phyloP scores from a whole-genome alignment of 2,797 vertebrate genomes.

The Eremophila alpestris region DNA sequence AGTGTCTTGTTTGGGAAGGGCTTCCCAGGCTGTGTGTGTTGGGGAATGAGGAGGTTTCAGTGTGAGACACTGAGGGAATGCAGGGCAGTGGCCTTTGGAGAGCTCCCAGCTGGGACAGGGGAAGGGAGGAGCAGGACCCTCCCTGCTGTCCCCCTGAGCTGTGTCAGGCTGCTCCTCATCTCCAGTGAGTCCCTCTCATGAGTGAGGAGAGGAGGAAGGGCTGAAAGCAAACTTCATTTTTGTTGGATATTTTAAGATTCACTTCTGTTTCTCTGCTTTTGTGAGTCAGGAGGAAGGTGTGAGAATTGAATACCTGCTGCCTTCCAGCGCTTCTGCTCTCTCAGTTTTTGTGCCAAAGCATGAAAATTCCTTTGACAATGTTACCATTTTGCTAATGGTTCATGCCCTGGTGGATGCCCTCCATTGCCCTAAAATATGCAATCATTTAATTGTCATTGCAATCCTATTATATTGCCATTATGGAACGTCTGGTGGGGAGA shows the following conservation, averaged over 20 bases:
- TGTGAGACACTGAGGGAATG: background rate
- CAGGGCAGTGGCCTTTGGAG: background rate
- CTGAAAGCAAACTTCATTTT: fast-evolving
- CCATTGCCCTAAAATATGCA: constrained; percentile 74
- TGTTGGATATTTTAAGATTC: background rate
- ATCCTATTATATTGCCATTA: constrained; percentile 78
- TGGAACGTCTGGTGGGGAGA: constrained; percentile 68
- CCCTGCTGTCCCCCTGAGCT: background rate
- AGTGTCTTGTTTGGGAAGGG: background rate
- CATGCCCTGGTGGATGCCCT: constrained; percentile 65
- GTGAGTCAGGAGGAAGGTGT: background rate
- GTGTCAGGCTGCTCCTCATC: fast-evolving
- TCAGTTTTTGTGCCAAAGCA: constrained; percentile 37
- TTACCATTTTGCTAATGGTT: constrained; percentile 67
- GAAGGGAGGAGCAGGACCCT: background rate
- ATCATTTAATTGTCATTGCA: constrained; percentile 77
- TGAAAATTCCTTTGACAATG: constrained; percentile 16
- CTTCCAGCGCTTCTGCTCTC: background rate
- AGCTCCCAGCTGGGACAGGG: background rate
- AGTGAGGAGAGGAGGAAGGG: background rate
- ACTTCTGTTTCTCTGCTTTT: background rate
- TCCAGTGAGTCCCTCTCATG: background rate
- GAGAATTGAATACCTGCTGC: constrained; percentile 3
- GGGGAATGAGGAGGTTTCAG: background rate
- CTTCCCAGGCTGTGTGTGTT: background rate